Evolutionary conservation across 2,113 vertebrate species (phyloP).

Genomic region (Poeciliopsis occidentalis): DNA sequence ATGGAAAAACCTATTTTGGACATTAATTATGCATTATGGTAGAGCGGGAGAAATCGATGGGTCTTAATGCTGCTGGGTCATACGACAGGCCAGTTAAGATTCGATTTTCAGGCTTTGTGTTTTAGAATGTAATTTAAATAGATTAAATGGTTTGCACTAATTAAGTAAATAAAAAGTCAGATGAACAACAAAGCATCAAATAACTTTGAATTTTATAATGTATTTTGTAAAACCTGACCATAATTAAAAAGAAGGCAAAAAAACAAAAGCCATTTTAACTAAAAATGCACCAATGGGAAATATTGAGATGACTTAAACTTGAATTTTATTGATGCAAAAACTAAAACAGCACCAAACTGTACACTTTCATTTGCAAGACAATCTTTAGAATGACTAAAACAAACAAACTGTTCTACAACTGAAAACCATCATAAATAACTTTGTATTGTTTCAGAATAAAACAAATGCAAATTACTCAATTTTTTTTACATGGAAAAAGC

Average conservation of each 20-base stretch:
- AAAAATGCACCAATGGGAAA: not conserved
- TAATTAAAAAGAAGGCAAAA: not conserved
- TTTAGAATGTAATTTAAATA: not conserved
- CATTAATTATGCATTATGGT: slow-evolving; percentile 63
- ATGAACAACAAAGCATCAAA: not conserved
- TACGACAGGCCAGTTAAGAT: slow-evolving; percentile 19
- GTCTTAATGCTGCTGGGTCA: slow-evolving; percentile 37
- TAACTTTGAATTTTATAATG: not conserved
- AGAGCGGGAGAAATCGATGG: slow-evolving; percentile 55
- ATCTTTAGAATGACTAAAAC: too few species aligned
- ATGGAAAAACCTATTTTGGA: slow-evolving; percentile 37
- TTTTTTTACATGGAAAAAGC: too few species aligned
- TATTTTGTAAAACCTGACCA: not conserved
- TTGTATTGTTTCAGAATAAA: too few species aligned
- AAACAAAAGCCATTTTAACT: not conserved
- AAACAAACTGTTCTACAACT: too few species aligned
- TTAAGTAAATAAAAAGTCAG: not conserved
- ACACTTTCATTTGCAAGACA: too few species aligned
- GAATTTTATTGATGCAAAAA: too few species aligned
- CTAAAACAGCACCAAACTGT: too few species aligned
- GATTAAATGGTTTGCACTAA: not conserved
- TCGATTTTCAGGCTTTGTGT: not conserved
- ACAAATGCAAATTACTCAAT: too few species aligned
- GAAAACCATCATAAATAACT: too few species aligned
- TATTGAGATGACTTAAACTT: too few species aligned